phyloP scores from a whole-genome alignment of 2,888 invertebrate species.

The Lasioglossum marginatum region DNA sequence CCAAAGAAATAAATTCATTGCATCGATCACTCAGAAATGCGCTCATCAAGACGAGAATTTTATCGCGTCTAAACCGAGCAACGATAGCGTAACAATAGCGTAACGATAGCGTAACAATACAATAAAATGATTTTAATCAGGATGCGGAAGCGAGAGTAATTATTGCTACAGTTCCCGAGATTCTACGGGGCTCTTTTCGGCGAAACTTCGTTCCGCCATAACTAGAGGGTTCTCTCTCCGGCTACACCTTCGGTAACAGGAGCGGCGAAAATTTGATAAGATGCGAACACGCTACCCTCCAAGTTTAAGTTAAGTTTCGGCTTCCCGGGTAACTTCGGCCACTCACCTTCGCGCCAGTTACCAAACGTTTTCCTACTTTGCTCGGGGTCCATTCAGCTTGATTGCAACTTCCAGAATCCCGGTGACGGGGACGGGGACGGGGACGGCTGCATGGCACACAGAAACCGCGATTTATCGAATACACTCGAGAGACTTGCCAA shows the following conservation, averaged over 20 bases:
- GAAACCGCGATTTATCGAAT: constrained; percentile 11
- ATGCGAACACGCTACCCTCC: constrained; percentile 18
- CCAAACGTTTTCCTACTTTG: constrained; percentile 33
- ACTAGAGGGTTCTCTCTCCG: not conserved
- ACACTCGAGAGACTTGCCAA: not conserved
- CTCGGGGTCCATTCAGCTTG: constrained; percentile 26
- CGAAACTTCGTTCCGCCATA: not conserved
- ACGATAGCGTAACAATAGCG: not conserved
- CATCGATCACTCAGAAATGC: not conserved
- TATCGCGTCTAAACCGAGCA: not conserved
- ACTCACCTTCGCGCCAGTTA: constrained; percentile 34
- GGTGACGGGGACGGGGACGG: too few species aligned
- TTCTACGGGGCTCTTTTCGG: not conserved
- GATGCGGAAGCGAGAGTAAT: not conserved
- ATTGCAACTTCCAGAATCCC: constrained; percentile 18
- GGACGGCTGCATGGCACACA: not conserved
- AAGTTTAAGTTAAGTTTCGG: constrained; percentile 25
- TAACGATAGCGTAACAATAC: not conserved
- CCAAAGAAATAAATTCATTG: not conserved
- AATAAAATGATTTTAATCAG: not conserved
- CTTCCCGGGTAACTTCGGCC: constrained; percentile 21
- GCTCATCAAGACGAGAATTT: not conserved
- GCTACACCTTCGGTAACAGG: not conserved
- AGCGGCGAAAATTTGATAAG: constrained; percentile 40
- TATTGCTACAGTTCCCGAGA: not conserved